Evolutionary conservation across 2,113 vertebrate species (phyloP).

Genomic region (Cyanocitta stelleri): DNA sequence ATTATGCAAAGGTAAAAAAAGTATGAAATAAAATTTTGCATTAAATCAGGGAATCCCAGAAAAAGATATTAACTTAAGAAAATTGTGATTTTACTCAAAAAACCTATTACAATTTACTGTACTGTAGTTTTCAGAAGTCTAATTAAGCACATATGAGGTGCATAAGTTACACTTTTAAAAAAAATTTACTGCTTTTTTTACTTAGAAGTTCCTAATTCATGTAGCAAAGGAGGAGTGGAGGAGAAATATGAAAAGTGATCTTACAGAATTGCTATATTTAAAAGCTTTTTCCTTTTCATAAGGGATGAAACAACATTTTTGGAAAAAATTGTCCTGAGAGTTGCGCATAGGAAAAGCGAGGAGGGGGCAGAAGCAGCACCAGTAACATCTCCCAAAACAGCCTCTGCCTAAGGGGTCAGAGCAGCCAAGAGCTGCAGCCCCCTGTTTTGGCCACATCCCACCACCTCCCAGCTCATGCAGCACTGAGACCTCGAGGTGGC

Average conservation of each 20-base stretch:
- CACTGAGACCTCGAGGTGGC: accelerated
- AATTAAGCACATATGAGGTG: neutral
- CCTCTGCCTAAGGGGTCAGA: neutral
- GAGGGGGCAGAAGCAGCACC: neutral
- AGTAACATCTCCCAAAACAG: neutral
- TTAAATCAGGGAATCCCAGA: neutral
- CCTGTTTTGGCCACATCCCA: accelerated
- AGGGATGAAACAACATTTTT: neutral
- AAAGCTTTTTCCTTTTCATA: neutral
- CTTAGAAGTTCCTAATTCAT: neutral
- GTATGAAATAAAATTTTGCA: neutral
- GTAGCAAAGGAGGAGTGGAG: neutral
- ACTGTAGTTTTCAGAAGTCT: neutral
- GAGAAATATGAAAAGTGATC: accelerated
- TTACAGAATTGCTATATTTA: neutral
- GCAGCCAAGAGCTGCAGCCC: neutral
- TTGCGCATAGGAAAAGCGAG: neutral
- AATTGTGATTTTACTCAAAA: neutral
- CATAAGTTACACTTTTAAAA: neutral
- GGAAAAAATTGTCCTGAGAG: neutral
- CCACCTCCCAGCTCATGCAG: neutral
- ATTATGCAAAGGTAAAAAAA: neutral
- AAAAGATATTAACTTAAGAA: neutral
- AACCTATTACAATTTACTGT: neutral
- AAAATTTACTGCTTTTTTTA: neutral